Base-by-base conservation (phyloP, 2,113 vertebrate species). In the Epinephelus fuscoguttatus region DNA sequence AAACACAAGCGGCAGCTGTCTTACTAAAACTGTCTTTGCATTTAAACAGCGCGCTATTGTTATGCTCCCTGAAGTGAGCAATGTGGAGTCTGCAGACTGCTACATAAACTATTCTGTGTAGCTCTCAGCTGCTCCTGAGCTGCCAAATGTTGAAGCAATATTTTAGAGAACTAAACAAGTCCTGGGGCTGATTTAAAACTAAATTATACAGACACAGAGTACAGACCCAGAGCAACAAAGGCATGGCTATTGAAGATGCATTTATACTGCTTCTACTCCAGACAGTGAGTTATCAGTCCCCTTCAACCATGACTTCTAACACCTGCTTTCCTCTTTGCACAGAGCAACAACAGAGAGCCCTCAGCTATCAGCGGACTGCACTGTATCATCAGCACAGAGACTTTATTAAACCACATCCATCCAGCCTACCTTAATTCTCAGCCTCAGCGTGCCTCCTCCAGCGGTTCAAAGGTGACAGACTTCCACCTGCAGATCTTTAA, bases 1-100 rank as follows among this genome's bases (percentile, higher is more conserved):
- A 91, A 90, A 92, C 87, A 93, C 88, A 81, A 78, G 85, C 55
- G 55, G 80, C 89, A 91, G 92, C 92, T 92, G 91, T 91, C 90
- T 76, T 13, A 75, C 85, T 66, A 66, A 89, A 84, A 88, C 12
- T 59, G 78, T 59, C 83, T 74, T 74, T 81, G 83, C 80, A 25
- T 88, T 85, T 76, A 83, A 75, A 93, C 94, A 94, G 85, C 80
- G 12, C 17, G 40, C 90, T 80, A 90, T 94, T 93, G 92, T 93
- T 91, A 40, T 45, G 50, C 80, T 84, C 66, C 88, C 85, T 49
- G 45, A 33, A 83, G 82, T 90, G 85, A 88, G 91, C 88, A 86
- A 45, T 78, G 88, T 81, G 80, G 67, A 62, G 70, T 45, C 78
- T 79, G 12, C 88, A 66, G 47, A 23, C 86, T 40, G 69, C 78